Base-by-base conservation (phyloP, 2,888 invertebrate genomes). In the Agrotis segetum region DNA sequence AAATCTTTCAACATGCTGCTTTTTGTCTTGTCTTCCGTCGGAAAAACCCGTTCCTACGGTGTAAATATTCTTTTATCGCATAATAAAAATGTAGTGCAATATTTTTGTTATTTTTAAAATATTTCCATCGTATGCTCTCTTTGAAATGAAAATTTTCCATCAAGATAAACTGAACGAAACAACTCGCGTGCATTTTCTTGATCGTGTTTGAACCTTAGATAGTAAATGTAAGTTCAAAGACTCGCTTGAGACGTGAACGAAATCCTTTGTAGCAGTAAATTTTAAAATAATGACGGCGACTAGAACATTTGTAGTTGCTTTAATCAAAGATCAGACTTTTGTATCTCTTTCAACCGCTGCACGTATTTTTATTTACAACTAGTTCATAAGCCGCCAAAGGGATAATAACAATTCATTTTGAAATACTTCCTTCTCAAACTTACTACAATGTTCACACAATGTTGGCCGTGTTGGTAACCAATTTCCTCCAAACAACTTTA, bases 351-450 rank as follows among this genome's bases (percentile, higher is more conserved):
- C 60, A 74, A 75, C 67, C 24, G 16, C 3, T 17, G n/a, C 63
- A 71, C 72, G 60, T 76, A 81, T 81, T 76, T 84, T 83, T 82
- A 81, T 87, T 87, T 82, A 81, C 73, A 73, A 71, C 64, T 69
- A 49, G 52, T 81, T 81, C 67, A 72, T 81, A 62, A 64, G 24
- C 60, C 47, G 40, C 61, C 53, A 78, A 77, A 69, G 50, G 40
- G 60, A 58, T 19, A 52, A 58, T 19, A 52, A 21, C 40, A 66
- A 64, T 67, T 50, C 40, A 70, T 78, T 74, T 74, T 61, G 47
- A 67, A 77, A 64, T 40, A 53, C 60, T 76, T 71, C 17, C n/a
- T 62, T 53, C n/a, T 19, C 16, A n/a, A 11, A 64, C 21, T 11
- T 53, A 55, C 63, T 79, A 56, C 60, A 79, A 74, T 74, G 74